Evolutionary conservation across 2,888 invertebrate genomes (phyloP), one percentile per base, ranked within the genome.

Genomic region (Nesidiocoris tenuis): DNA sequence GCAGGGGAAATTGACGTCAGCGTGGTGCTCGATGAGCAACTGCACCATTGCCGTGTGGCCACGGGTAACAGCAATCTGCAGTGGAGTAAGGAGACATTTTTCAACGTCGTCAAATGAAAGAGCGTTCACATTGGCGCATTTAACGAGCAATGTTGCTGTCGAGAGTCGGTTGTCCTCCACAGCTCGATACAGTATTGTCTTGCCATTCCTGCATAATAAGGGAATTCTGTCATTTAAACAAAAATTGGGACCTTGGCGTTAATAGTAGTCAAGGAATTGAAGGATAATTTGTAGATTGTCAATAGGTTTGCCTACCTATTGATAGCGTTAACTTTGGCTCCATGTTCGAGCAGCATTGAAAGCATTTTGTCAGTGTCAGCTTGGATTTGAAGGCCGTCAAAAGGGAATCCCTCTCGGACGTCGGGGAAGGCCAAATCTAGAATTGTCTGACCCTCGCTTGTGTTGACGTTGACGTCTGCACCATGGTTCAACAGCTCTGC

Each of bases 1-100:
- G 17, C 70, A 70, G 1, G 70, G 70, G 57, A 70, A 57, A 23
- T 70, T 70, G 23, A 70, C 59, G 23, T 70, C 70, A 2, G 70
- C 70, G 0, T 59, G 57, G 9, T 70, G 5, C 9, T 56, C 23
- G 9, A 59, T 24, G 5, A 70, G 24, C 3, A 70, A 7, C 22
- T 56, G 25, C 9, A 59, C 39, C 24, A 70, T 59, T 21, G 57
- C 61, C 25, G 22, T 23, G 23, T 59, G 25, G 3, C 70, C 70
- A 1, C 25, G 56, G 1, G 18, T 23, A 2, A 21, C 59, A 19
- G 70, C 70, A 5, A 70, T 59, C 59, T 70, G 70, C n/a, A 70
- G 25, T 3, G 70, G 70, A 24, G 70, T 54, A 18, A 57, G 70
- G 7, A 70, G 57, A 57, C 25, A 59, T 9, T 70, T 70, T 59